Conservation (phyloP, 1,140 invertebrate genomes). For the Caenorhabditis tropicalis region DNA sequence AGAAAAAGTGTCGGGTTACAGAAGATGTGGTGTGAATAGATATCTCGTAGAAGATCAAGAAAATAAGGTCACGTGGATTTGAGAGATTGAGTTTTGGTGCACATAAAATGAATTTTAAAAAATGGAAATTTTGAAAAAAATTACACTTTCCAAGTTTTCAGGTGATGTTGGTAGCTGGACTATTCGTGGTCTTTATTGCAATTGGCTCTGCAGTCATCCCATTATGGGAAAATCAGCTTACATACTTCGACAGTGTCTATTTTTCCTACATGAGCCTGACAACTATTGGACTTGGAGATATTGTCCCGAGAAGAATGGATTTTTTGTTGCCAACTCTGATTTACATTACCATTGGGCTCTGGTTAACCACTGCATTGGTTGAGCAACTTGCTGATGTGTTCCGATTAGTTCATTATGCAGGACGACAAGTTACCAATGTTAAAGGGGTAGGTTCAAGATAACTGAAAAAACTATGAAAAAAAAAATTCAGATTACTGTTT, state of each 20-base stretch:
- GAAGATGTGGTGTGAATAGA: neutral
- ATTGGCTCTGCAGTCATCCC: slow-evolving; percentile 66
- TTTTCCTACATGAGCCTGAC: slow-evolving; percentile 68
- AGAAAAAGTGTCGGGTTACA: neutral
- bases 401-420: slow-evolving; percentile 67
- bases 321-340: slow-evolving; percentile 65
- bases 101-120: neutral
- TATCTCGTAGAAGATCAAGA: neutral
- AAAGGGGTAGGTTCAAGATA: slow-evolving; percentile 59
- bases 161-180: slow-evolving; percentile 65
- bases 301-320: slow-evolving; percentile 68
- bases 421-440: slow-evolving; percentile 67
- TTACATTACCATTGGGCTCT: slow-evolving; percentile 69
- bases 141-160: slow-evolving; percentile 42
- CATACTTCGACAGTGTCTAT: slow-evolving; percentile 70
- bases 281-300: slow-evolving; percentile 68
- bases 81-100: neutral
- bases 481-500: slow-evolving; percentile 64
- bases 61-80: neutral
- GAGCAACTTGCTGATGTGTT: slow-evolving; percentile 69
- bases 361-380: slow-evolving; percentile 68
- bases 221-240: slow-evolving; percentile 65
- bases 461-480: neutral
- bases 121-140: neutral
- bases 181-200: slow-evolving; percentile 66